phyloP scores from a whole-genome alignment of 2,797 vertebrate genomes.

The Meriones psammophilus region DNA sequence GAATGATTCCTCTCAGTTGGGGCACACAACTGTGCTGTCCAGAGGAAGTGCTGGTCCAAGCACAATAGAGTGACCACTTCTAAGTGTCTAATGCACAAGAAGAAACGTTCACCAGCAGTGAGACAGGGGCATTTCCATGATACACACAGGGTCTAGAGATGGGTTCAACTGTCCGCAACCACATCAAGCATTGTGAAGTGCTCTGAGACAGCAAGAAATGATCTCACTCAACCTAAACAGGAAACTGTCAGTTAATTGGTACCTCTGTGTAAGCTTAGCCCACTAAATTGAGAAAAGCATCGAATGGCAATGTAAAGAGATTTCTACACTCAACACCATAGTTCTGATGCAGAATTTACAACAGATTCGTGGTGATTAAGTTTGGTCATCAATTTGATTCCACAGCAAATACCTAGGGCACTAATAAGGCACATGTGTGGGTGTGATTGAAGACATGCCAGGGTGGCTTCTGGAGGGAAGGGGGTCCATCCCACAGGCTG shows the following conservation, averaged over 20 bases:
- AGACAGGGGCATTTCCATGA: neutral
- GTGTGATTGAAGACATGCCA: neutral
- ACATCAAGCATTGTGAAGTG: neutral
- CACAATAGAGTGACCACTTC: neutral
- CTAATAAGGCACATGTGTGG: neutral
- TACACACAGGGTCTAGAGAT: neutral
- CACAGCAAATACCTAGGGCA: too few relatives aligned
- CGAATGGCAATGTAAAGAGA: constrained; percentile 14
- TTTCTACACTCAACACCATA: constrained; percentile 37
- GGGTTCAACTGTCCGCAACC: constrained; percentile 7
- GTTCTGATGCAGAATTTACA: constrained; percentile 12
- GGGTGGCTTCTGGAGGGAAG: neutral
- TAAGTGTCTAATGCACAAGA: neutral
- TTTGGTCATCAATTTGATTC: neutral
- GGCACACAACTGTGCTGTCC: neutral
- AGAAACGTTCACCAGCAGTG: neutral
- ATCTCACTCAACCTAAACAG: neutral
- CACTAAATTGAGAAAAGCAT: neutral
- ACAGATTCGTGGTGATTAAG: neutral
- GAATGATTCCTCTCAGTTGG: neutral
- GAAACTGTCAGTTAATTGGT: neutral
- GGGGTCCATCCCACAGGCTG: too few relatives aligned
- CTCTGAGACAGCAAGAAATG: constrained; percentile 15
- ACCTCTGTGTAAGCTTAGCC: neutral
- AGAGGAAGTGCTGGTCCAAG: neutral